Percentiles rank a stretch among this genome's conserved stretches.
phyloP scores from a whole-genome alignment of 2,113 vertebrate genomes.

The Boulengeromyrus knoepffleri region DNA sequence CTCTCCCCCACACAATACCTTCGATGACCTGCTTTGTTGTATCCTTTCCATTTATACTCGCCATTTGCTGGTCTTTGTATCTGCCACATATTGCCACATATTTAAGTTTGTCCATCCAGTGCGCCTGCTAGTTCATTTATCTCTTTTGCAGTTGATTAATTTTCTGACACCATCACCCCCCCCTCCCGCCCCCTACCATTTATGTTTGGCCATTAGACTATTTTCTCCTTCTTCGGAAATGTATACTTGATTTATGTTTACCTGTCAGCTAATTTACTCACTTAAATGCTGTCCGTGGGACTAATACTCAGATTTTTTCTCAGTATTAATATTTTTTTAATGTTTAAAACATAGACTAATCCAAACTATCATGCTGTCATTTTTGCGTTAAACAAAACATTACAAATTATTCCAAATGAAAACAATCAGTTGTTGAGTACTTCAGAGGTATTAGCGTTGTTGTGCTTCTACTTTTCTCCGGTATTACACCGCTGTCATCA shows the following conservation, averaged over 20 bases:
- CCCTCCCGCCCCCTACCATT: no score
- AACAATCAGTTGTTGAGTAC: background rate
- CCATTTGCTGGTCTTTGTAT: background rate
- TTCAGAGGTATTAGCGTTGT: background rate
- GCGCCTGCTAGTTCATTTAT: background rate
- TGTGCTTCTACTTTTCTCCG: background rate
- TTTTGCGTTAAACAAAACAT: background rate
- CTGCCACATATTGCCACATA: background rate
- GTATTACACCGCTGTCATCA: background rate
- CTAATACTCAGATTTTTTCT: background rate
- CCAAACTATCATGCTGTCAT: background rate
- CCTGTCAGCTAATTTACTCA: background rate
- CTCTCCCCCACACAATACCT: background rate
- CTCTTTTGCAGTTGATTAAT: background rate
- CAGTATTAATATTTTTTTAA: background rate
- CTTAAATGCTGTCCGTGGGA: background rate
- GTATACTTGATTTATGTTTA: background rate
- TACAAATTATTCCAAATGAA: background rate
- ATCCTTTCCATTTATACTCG: background rate
- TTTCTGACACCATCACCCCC: background rate
- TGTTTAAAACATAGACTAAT: background rate
- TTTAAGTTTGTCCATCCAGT: background rate
- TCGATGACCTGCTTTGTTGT: background rate
- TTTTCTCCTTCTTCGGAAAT: background rate
- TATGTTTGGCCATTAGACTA: no score